Percentiles rank a stretch among this genome's conserved stretches.
Evolutionary conservation across 2,113 vertebrate species (phyloP).

Genomic region (Gavialis gangeticus): DNA sequence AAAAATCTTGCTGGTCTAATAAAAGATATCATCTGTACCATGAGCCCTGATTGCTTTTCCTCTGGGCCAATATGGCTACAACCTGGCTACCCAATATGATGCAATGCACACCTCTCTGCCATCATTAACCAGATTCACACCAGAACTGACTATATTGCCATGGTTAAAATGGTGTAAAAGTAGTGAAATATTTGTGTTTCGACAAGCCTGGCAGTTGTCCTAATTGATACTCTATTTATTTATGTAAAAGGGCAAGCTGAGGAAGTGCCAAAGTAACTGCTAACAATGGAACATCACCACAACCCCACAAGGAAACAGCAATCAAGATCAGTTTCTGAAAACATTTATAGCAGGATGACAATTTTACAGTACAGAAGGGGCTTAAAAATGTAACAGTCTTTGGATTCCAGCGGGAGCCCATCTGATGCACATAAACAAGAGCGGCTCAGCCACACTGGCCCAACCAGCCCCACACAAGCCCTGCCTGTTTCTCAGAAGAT

Average conservation of each 20-base stretch:
- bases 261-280: not conserved
- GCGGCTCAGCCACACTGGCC: not conserved
- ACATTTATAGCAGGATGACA: not conserved
- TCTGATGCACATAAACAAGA: not conserved
- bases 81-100: too few relatives aligned
- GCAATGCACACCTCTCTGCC: too few relatives aligned
- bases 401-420: constrained; percentile 9
- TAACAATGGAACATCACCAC: not conserved
- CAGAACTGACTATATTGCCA: too few relatives aligned
- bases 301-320: not conserved
- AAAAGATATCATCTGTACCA: too few relatives aligned
- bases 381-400: not conserved
- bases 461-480: constrained; percentile 10
- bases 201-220: not conserved
- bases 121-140: too few relatives aligned
- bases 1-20: too few relatives aligned
- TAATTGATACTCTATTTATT: not conserved
- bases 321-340: not conserved
- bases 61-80: too few relatives aligned
- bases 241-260: not conserved
- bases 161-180: not conserved
- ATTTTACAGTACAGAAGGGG: not conserved
- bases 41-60: too few relatives aligned
- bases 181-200: not conserved
- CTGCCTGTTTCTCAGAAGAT: not conserved